Conservation (phyloP, 2,888 invertebrate species). For the Malachius bipustulatus region DNA sequence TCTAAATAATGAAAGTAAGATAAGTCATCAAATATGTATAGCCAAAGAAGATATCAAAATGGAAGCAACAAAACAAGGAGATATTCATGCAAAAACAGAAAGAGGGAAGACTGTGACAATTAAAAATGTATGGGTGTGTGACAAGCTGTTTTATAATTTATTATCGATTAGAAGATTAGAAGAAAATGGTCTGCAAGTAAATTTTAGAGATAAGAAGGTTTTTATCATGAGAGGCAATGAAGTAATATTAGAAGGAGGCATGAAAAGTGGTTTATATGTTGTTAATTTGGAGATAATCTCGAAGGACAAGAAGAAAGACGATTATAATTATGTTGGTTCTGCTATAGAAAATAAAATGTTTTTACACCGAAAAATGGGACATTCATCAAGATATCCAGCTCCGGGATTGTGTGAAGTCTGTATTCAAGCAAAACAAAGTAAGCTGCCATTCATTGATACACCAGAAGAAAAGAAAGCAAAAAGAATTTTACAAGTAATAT, state of each 20-base stretch:
- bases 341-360: conserved; percentile 7
- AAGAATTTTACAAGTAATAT: conserved; percentile 16
- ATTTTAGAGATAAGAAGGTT: conserved; percentile 16
- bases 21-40: too few species aligned
- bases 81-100: too few species aligned
- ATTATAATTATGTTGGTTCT: conserved; percentile 2
- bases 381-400: conserved; percentile 9
- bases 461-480: conserved; percentile 15
- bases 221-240: conserved; percentile 12
- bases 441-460: conserved; percentile 10
- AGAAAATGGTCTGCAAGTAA: conserved; percentile 10
- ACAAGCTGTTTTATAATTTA: conserved; percentile 12
- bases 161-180: conserved; percentile 14
- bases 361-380: conserved; percentile 13
- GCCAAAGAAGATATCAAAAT: too few species aligned
- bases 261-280: conserved; percentile 9
- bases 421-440: conserved; percentile 13
- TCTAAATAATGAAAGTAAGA: too few species aligned
- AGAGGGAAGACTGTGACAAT: too few species aligned
- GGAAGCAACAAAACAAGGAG: too few species aligned
- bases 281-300: conserved; percentile 1
- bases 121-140: too few species aligned
- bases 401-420: conserved; percentile 13
- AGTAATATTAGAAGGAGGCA: conserved; percentile 12
- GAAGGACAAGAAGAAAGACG: too few species aligned